Evolutionary conservation across 2,888 invertebrate species (phyloP), one percentile per base, ranked within the genome.

Genomic region (Mamestra brassicae): DNA sequence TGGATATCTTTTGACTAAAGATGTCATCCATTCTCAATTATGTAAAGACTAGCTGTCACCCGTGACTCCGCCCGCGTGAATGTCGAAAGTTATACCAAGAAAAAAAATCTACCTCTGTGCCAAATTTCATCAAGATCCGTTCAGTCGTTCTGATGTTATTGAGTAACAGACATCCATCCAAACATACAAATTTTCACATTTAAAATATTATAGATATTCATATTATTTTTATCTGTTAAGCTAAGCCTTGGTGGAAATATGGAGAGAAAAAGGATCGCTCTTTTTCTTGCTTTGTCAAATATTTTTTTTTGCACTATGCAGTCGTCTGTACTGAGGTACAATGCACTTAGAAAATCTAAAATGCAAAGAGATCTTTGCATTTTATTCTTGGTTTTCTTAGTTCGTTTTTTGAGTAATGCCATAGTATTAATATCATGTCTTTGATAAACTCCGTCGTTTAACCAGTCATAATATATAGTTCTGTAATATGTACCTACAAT

Each of bases 401-500:
- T 17, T 1, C 5, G 5, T 52, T 3, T 52, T 17, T 17, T 17
- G 2, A 4, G 17, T 52, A 11, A 47, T 8, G 6, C 42, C 8
- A 0, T 26, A 26, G 26, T 34, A 17, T 47, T 34, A 17, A 2
- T 17, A 17, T 36, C 10, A 54, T 4, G 8, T 4, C 4, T 7
- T 0, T 45, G 4, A 17, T 15, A 54, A 58, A 57, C 50, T n/a
- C 6, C 42, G 3, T 52, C 45, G 7, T 61, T 26, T 36, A 26
- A 26, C 13, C 6, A 50, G n/a, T 60, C 50, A 34, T 17, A 45
- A 2, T 52, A 17, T 70, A 8, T 45, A 55, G 55, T 42, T 57
- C 34, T 61, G 62, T 74, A 57, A 68, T 34, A 42, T 42, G n/a
- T 42, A 42, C 61, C 60, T 42, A 42, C 42, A 7, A 3, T 61